These are phyloP conservation scores for Psix sp. DNA, from an alignment of 1,140 invertebrate genomes.

Conservation along the genomic window DNA sequence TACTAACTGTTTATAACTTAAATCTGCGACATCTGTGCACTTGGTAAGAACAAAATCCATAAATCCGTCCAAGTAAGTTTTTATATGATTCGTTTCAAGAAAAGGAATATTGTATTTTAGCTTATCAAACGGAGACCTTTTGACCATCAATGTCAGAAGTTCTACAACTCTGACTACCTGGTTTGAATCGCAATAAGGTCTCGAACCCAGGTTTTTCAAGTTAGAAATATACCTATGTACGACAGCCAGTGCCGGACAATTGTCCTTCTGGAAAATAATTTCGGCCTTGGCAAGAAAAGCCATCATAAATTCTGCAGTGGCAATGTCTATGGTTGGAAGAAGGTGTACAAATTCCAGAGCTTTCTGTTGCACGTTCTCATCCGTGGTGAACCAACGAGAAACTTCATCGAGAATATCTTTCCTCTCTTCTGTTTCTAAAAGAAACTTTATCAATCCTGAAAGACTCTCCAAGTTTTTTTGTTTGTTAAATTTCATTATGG, in stretches of 20 bases:
- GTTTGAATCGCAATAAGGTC: slow-evolving; percentile 7
- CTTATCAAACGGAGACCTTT: background rate
- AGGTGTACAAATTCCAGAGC: too few relatives aligned
- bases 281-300: slow-evolving; percentile 5
- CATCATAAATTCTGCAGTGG: slow-evolving; percentile 10
- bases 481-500: slow-evolving; percentile 8
- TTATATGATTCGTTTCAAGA: background rate
- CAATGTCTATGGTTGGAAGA: too few relatives aligned
- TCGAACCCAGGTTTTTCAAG: slow-evolving; percentile 1
- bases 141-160: slow-evolving; percentile 1
- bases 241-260: background rate
- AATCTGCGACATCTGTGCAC: background rate
- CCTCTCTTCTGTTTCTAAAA: slow-evolving; percentile 14
- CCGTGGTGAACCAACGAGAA: slow-evolving; percentile 9
- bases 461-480: slow-evolving; percentile 2
- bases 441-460: background rate
- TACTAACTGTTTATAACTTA: background rate
- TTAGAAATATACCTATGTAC: background rate
- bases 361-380: background rate
- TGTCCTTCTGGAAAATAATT: slow-evolving; percentile 4
- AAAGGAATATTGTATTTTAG: background rate
- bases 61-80: background rate
- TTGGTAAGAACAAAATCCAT: background rate
- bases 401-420: slow-evolving; percentile 8
- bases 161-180: background rate